phyloP scores from a whole-genome alignment of 2,113 vertebrate species.

The Leiothrix lutea region DNA sequence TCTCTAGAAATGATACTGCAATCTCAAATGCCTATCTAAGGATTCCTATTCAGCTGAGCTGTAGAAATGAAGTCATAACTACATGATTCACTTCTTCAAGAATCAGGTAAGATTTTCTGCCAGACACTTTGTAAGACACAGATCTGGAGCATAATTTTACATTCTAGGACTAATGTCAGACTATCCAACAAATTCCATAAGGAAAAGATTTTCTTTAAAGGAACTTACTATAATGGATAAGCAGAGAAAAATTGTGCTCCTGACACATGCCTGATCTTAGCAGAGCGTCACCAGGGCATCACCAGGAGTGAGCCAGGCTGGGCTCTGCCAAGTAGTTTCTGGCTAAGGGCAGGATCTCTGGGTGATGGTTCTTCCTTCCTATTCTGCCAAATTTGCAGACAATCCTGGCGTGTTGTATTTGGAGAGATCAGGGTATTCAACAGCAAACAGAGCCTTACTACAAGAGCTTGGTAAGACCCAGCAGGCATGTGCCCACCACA shows the following conservation, averaged over 20 bases:
- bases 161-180: background rate
- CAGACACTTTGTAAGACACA: background rate
- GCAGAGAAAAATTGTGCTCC: background rate
- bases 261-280: no score
- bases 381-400: background rate
- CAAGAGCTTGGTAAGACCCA: background rate
- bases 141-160: background rate
- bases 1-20: background rate
- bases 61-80: background rate
- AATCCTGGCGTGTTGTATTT: background rate
- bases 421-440: background rate
- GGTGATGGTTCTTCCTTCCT: background rate
- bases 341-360: background rate
- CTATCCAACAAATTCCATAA: background rate
- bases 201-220: background rate
- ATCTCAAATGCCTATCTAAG: slow-evolving; percentile 36
- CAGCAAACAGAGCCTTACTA: background rate
- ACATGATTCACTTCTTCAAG: background rate
- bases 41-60: background rate
- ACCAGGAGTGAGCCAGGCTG: background rate
- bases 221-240: background rate
- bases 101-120: background rate
- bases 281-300: background rate
- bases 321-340: background rate
- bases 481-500: background rate